Base-by-base conservation (phyloP, 2,113 vertebrate species). In the Psettodes erumei region DNA sequence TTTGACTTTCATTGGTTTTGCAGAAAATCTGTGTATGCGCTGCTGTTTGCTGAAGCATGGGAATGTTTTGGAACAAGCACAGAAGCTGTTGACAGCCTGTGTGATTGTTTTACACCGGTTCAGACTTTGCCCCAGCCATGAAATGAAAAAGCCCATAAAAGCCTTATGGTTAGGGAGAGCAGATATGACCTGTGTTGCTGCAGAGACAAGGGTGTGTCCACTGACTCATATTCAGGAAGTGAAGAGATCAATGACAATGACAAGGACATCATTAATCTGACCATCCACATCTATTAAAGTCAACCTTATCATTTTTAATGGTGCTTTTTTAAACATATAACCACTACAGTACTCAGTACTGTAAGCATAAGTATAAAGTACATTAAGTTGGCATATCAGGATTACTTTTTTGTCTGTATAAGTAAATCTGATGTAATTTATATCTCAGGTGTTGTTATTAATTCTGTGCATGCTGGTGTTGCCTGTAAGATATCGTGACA, bases 61-160 rank as follows among this genome's bases (percentile, higher is more conserved):
- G 51, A 75, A 71, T 50, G 68, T 79, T 61, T 82, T 81, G 75
- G 60, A 69, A 77, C 73, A 66, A 58, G 23, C 7, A 5, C 82
- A 32, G 81, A 80, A 51, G 69, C 80, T 83, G 81, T 79, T 87
- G 89, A 91, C 89, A 83, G 73, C 51, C 77, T 61, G 73, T 30
- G 81, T 90, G 88, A 91, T 90, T 89, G 84, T 88, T 87, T 92
- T 85, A 64, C 55, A 60, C 51, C 15, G 11, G 45, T 71, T 75
- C 68, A 81, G 89, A 86, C 87, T 88, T 84, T 89, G 84, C 76
- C 66, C 81, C 73, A 30, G 86, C 71, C 54, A 32, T 82, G 66
- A 87, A 86, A 89, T 85, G 74, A 84, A 71, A 86, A 76, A 63
- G 48, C 70, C 65, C 61, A 86, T 86, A 81, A 91, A 90, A 75